phyloP scores from a whole-genome alignment of 2,888 invertebrate genomes.

The Punctoribates punctum region DNA sequence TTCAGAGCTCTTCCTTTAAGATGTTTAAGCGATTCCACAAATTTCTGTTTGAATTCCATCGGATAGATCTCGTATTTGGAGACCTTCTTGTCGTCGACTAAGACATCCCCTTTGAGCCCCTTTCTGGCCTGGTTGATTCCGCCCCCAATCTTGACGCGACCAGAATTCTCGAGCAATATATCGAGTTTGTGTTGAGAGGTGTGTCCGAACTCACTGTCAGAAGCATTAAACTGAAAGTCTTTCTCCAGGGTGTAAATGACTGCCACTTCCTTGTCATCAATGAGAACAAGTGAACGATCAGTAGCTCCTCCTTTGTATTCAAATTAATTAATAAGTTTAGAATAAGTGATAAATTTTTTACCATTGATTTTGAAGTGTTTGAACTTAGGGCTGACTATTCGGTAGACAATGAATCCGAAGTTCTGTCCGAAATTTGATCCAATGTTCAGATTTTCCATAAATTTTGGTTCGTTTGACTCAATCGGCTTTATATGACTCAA shows the following conservation, averaged over 20 bases:
- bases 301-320: no score
- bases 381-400: background rate
- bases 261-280: background rate
- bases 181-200: background rate
- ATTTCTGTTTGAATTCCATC: background rate
- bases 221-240: background rate
- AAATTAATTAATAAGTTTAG: no score
- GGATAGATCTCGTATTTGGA: background rate
- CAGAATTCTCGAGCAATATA: background rate
- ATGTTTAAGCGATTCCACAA: background rate
- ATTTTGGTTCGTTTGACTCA: background rate
- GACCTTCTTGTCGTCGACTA: background rate
- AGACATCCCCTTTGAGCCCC: background rate
- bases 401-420: background rate
- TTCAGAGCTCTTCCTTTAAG: background rate
- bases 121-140: background rate
- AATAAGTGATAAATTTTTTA: background rate
- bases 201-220: background rate
- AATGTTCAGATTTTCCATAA: background rate
- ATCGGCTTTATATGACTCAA: background rate
- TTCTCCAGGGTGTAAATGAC: background rate
- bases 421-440: background rate
- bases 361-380: background rate
- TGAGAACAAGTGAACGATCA: background rate
- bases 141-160: background rate